Base-by-base conservation (phyloP, 2,113 vertebrate species). In the Chlorocebus sabaeus region DNA sequence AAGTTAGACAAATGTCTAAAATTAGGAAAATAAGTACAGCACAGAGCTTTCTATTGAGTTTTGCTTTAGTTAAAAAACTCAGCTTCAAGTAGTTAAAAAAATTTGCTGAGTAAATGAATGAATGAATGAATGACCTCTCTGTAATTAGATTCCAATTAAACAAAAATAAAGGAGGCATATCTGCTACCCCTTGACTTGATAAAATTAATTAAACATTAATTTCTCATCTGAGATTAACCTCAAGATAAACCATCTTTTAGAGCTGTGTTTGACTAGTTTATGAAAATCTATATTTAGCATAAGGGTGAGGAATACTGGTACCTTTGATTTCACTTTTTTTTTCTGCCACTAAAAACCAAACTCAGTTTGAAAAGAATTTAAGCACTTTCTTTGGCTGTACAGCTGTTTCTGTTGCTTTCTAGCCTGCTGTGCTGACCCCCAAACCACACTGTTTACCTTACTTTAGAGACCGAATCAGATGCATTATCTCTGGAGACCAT, bases 201-300 rank as follows among this genome's bases (percentile, higher is more conserved):
- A 90, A 97, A 96, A 96, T 98, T 96, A 98, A 97, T 98, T 96
- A 96, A 97, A 95, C 88, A 93, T 90, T 92, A 88, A 68, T 97
- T 96, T 94, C 75, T 97, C 72, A 93, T 90, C 40, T 55, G 95
- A 95, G 92, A 96, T 86, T 87, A 91, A 96, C 94, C 86, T 96
- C 48, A 80, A 87, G 93, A 95, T 97, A 97, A 95, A 96, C 55
- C 35, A 95, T 55, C 38, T 89, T 85, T 93, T 95, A 59, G 75
- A 94, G 38, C 79, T 59, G 38, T 94, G 76, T 96, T 96, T 97
- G 96, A 95, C 75, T 96, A 97, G 94, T 93, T 97, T 95, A 97
- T 96, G 85, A 95, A 97, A 97, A 96, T 94, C 91, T 95, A 35
- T 91, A 95, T 85, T 96, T 97, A 94, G 89, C n/a, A 57, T 18